These are phyloP conservation scores for Ibidorhyncha struthersii DNA, from an alignment of 2,113 vertebrate genomes.

Conservation along the genomic window DNA sequence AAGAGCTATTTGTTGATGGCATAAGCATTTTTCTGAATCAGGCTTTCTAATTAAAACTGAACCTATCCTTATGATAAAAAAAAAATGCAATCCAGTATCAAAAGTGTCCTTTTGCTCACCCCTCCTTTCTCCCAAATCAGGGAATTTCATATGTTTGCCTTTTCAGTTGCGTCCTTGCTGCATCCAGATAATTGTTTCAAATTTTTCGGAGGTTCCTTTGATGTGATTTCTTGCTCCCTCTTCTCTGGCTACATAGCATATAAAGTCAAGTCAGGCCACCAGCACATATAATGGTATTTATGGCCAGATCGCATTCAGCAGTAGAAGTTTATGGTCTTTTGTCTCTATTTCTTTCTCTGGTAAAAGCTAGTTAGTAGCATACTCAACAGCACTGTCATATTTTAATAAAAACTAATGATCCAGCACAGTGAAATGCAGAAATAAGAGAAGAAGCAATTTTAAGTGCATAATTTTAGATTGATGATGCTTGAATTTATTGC, in stretches of 20 bases:
- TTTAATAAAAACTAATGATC: conserved; percentile 59
- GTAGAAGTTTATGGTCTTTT: neutral
- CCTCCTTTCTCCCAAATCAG: neutral
- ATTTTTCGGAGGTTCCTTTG: neutral
- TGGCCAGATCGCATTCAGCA: neutral
- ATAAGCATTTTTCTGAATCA: neutral
- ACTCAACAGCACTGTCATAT: neutral
- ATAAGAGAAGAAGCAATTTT: neutral
- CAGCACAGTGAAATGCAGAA: neutral
- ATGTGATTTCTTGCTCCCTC: neutral
- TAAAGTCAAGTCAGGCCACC: neutral
- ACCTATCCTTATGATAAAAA: neutral
- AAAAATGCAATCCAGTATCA: neutral
- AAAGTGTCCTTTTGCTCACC: neutral
- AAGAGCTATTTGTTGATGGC: neutral
- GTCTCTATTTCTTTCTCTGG: neutral
- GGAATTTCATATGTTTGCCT: neutral
- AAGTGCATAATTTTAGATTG: neutral
- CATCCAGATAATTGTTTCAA: neutral
- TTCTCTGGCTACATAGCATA: neutral
- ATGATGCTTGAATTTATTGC: neutral
- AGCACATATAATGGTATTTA: neutral
- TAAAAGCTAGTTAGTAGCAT: neutral
- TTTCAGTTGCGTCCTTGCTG: neutral
- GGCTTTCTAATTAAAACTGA: conserved; percentile 42